Conservation (phyloP, 2,797 vertebrate genomes). For the Cuculus canorus region DNA sequence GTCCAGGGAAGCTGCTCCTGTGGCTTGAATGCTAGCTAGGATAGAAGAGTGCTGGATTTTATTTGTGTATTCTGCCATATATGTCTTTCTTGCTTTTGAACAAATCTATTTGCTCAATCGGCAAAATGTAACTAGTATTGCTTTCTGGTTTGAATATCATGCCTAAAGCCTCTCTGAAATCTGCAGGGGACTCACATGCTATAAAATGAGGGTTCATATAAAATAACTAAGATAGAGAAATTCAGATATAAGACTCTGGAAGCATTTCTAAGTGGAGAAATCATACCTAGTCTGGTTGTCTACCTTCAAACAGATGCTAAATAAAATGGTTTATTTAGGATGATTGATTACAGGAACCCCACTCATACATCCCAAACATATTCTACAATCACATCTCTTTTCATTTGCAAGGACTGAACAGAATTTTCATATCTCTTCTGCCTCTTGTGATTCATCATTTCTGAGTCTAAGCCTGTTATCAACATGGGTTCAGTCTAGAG, state of each 20-base stretch:
- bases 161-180: background rate
- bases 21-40: background rate
- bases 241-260: background rate
- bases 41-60: background rate
- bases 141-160: background rate
- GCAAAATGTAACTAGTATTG: background rate
- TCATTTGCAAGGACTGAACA: slow-evolving; percentile 76
- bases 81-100: background rate
- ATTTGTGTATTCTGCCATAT: background rate
- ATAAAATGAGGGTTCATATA: background rate
- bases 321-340: slow-evolving; percentile 74
- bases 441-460: slow-evolving; percentile 76
- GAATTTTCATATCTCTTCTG: slow-evolving; percentile 77
- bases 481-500: slow-evolving; percentile 73
- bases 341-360: slow-evolving; percentile 75
- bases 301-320: slow-evolving; percentile 70
- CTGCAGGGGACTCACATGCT: background rate
- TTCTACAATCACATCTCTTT: slow-evolving; percentile 78
- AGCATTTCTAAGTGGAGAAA: slow-evolving; percentile 29
- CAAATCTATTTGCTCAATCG: background rate
- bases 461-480: slow-evolving; percentile 76
- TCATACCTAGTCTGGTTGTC: background rate
- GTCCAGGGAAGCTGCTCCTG: background rate
- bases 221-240: background rate
- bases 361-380: slow-evolving; percentile 68